Conservation (phyloP, 2,113 vertebrate species). For the Neotoma lepida region DNA sequence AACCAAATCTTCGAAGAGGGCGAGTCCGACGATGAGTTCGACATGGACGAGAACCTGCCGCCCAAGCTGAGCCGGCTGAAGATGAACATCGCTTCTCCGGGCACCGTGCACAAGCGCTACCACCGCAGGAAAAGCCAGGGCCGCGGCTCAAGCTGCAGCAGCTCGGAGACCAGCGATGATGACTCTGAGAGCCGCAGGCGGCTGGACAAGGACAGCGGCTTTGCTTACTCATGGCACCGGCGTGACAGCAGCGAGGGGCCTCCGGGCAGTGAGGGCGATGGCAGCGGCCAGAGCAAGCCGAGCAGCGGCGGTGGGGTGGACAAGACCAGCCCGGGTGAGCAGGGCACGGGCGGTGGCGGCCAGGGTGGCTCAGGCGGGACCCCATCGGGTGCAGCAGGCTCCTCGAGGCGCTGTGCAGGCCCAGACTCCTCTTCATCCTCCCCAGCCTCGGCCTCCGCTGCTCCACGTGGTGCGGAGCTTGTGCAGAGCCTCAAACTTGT, state of each 20-base stretch:
- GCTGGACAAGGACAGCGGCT: slow-evolving; percentile 93
- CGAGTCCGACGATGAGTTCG: slow-evolving; percentile 96
- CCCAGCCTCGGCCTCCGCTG: slow-evolving; percentile 79
- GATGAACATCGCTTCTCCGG: slow-evolving; percentile 96
- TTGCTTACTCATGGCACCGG: slow-evolving; percentile 93
- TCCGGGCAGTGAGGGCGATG: slow-evolving; percentile 92
- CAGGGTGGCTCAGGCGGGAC: slow-evolving; percentile 87
- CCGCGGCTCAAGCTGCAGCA: slow-evolving; percentile 96
- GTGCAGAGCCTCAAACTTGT: slow-evolving; percentile 96
- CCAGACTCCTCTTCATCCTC: slow-evolving; percentile 72
- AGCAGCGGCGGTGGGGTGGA: slow-evolving; percentile 86
- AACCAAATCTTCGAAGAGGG: slow-evolving; percentile 99
- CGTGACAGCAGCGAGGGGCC: slow-evolving; percentile 97
- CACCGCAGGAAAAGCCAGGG: slow-evolving; percentile 96
- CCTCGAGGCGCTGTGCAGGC: slow-evolving; percentile 86
- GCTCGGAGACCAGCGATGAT: slow-evolving; percentile 97
- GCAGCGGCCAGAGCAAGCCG: slow-evolving; percentile 89
- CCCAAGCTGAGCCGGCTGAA: slow-evolving; percentile 96
- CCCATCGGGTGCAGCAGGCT: slow-evolving; percentile 87
- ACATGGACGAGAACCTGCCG: slow-evolving; percentile 95
- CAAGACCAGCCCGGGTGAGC: slow-evolving; percentile 87
- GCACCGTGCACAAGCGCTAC: slow-evolving; percentile 93
- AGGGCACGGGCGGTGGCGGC: slow-evolving; percentile 87
- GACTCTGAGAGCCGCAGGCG: slow-evolving; percentile 96
- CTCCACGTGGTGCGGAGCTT: slow-evolving; percentile 87